Base-by-base conservation (phyloP, 2,113 vertebrate genomes). In the Pollimyrus isidori region DNA sequence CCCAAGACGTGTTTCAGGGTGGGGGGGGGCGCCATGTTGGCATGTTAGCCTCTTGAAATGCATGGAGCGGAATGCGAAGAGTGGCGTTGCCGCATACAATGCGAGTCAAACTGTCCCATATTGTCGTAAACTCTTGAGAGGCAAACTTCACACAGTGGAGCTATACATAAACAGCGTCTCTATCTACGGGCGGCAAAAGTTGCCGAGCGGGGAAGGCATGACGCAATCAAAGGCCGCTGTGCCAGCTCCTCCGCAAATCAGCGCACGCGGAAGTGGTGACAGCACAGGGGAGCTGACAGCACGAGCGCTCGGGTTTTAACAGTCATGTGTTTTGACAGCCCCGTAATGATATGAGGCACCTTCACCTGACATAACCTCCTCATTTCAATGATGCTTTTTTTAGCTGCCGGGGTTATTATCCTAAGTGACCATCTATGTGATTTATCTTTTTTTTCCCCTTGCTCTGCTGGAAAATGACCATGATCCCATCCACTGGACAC, bases 271-370 rank as follows among this genome's bases (percentile, higher is more conserved):
- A 45, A 46, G 82, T 48, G 45, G 7, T 84, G 82, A 48, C 42
- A 48, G 82, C 39, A 23, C 9, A 84, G 42, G n/a, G 82, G 19
- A 9, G 35, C 45, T 84, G 82, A 84, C 42, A 84, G 45, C 45
- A 46, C 82, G 45, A 48, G 82, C 4, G 42, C 82, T 84, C 10
- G 3, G n/a, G 39, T 10, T 84, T 84, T 84, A 84, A 45, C 82
- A 84, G 82, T 84, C 82, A 84, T 48, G 39, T 48, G 82, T 48
- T 86, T 50, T 86, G 49, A 86, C 49, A 86, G 85, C 13, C 17
- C 46, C 26, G 10, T 53, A 87, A 53, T 53, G 49, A 52, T 87
- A 52, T 53, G 26, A 53, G 85, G 50, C 48, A 53, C 50, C 17
- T 53, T 87, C 50, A 53, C 26, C 46, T 53, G 11, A 30, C n/a